Conservation (phyloP, 2,797 vertebrate genomes). For the Liparis tanakae region DNA sequence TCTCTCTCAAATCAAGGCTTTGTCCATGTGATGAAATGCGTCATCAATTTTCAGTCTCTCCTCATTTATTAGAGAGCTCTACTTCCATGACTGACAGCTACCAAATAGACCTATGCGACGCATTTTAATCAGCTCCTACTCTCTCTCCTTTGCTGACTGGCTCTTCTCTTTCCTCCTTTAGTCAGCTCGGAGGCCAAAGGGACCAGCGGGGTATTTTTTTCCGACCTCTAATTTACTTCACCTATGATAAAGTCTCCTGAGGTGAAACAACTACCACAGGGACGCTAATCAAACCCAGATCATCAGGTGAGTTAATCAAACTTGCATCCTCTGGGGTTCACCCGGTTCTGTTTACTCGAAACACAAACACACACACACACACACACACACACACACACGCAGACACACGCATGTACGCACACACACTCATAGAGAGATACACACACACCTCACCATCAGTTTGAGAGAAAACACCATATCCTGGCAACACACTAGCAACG, state of each 20-base stretch:
- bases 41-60: constrained; percentile 47
- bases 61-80: constrained; percentile 55
- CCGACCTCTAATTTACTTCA: constrained; percentile 52
- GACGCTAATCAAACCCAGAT: constrained; percentile 67
- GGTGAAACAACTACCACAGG: constrained; percentile 30
- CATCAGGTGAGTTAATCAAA: constrained; percentile 73
- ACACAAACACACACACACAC: constrained; percentile 46
- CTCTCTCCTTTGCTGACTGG: constrained; percentile 19
- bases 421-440: constrained; percentile 20
- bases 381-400: constrained; percentile 13
- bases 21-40: constrained; percentile 30
- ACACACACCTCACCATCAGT: constrained; percentile 32
- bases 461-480: constrained; percentile 61
- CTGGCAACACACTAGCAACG: constrained; percentile 67
- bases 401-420: constrained; percentile 18
- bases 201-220: constrained; percentile 14
- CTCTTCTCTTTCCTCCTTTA: constrained; percentile 23
- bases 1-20: constrained; percentile 36
- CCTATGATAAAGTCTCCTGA: constrained; percentile 37
- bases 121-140: constrained; percentile 59
- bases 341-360: constrained; percentile 73
- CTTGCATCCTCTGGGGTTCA: constrained; percentile 52
- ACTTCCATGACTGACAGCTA: constrained; percentile 55
- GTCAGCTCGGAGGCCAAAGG: constrained; percentile 24
- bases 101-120: constrained; percentile 44